Base-by-base conservation (phyloP, 2,888 invertebrate genomes). In the Callyntrura sp. region DNA sequence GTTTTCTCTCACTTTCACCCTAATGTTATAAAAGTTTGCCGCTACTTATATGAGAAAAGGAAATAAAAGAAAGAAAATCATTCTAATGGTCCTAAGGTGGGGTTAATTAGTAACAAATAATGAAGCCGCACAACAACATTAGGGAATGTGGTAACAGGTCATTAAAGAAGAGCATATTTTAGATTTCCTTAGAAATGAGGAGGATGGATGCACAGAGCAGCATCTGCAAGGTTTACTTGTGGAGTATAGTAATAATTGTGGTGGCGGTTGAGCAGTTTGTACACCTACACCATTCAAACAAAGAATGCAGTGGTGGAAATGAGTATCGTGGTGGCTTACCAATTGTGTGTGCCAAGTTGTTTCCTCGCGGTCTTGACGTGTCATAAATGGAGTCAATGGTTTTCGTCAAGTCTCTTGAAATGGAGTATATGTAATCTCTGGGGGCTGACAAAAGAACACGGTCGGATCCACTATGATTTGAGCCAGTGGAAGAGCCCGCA, bases 321-420 rank as follows among this genome's bases (percentile, higher is more conserved):
- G 62, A 81, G 62, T 23, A 62, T 51, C n/a, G 8, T 76, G 51
- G 65, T 62, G 65, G 82, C 92, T 91, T 91, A 93, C 93, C 93
- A 73, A 93, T 92, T 45, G 93, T 92, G 83, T 93, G 93, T 78
- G 93, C 92, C 70, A 93, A 90, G 91, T 93, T 93, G 89, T 92
- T 93, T 88, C 91, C 92, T 57, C 93, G 90, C 65, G 93, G 93
- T 91, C 93, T 90, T 20, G 93, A 93, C 57, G 93, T 92, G 91
- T 93, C 93, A 88, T 93, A 93, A 90, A 93, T 93, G 90, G 93
- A 93, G 92, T 93, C 93, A 91, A 93, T 93, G 83, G 93, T 93
- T 92, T 93, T 93, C 78, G 93, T 93, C 90, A 93, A 92, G 91
- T 93, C 93, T 93, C 93, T 92, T 14, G 93, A 93, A 92, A 93